Evolutionary conservation across 2,888 invertebrate species (phyloP), one percentile per base, ranked within the genome.

Genomic region (Amorpha juglandis): DNA sequence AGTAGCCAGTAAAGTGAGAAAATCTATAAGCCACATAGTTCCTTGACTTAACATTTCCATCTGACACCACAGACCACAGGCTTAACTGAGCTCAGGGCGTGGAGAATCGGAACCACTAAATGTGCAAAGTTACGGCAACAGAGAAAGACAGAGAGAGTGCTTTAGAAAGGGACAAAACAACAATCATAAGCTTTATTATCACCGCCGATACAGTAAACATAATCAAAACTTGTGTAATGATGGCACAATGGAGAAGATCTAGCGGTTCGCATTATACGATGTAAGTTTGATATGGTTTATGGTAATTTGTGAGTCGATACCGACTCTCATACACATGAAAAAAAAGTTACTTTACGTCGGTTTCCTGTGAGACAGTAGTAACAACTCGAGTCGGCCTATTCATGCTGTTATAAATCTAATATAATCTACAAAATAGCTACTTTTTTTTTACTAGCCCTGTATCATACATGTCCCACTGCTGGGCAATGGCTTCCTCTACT

Each of bases 101-200:
- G 1, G 45, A 45, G 45, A 45, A 45, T 45, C 45, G 27, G 14
- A 14, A 42, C 19, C 16, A 6, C 42, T 8, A 55, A 58, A 42
- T 42, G 42, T 42, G 42, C 58, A 19, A 55, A 55, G 19, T 58
- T 38, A 38, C n/a, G 14, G 42, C 19, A 14, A 27, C 4, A 27
- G 27, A 27, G 27, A 27, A 4, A 27, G 27, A 27, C 2, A 70
- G 68, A 64, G 19, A 62, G 42, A 47, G 51, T 58, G 58, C 58
- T 11, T 58, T 52, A 50, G 19, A 52, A 51, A 67, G 67, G 51
- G 53, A 27, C 50, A 51, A 62, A 50, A 19, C 53, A 64, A 71
- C 68, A 58, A 69, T 67, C 74, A 68, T 75, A 75, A 75, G 75
- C 70, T 62, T 48, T 50, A 70, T 68, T 74, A 76, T 75, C 75